Percentiles rank a stretch among this genome's conserved stretches.
Conservation (phyloP, 2,797 vertebrate genomes). For the Bryconaethiops microstoma region DNA sequence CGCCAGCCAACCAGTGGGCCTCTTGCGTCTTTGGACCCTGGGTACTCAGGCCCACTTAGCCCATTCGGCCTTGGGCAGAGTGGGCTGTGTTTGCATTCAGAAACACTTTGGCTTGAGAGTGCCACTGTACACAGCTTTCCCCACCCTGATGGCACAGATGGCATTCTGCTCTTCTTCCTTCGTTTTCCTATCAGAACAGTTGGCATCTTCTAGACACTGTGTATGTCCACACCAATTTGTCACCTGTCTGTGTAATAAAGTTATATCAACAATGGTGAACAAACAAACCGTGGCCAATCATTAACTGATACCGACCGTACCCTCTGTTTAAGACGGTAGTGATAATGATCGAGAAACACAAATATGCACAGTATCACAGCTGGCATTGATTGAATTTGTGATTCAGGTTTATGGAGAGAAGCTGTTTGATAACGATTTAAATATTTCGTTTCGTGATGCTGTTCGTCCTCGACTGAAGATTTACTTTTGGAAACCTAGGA, state of each 20-base stretch:
- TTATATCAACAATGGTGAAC: conserved; percentile 25
- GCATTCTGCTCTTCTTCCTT: conserved; percentile 35
- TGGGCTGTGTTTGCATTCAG: not conserved
- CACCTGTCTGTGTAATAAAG: conserved; percentile 51
- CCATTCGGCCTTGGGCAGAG: not conserved
- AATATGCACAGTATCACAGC: not conserved
- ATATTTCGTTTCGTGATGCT: not conserved
- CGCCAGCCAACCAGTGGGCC: no score
- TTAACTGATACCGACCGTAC: conserved; percentile 34
- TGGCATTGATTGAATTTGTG: conserved; percentile 2
- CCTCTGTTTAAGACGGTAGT: not conserved
- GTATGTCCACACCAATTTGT: conserved; percentile 30
- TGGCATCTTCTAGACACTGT: conserved; percentile 40
- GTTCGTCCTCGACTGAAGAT: not conserved
- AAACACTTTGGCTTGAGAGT: not conserved
- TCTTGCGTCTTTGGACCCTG: no score
- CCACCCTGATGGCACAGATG: conserved; percentile 26
- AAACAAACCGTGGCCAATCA: conserved; percentile 24
- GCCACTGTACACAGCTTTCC: conserved; percentile 1
- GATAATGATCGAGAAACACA: not conserved
- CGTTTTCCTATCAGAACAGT: conserved; percentile 31
- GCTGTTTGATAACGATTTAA: not conserved
- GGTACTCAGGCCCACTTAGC: no score
- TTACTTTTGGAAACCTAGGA: not conserved
- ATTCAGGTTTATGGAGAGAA: not conserved